These are phyloP conservation scores for Andinoacara biseriatus DNA, from an alignment of 2,113 vertebrate genomes.

Conservation along the genomic window DNA sequence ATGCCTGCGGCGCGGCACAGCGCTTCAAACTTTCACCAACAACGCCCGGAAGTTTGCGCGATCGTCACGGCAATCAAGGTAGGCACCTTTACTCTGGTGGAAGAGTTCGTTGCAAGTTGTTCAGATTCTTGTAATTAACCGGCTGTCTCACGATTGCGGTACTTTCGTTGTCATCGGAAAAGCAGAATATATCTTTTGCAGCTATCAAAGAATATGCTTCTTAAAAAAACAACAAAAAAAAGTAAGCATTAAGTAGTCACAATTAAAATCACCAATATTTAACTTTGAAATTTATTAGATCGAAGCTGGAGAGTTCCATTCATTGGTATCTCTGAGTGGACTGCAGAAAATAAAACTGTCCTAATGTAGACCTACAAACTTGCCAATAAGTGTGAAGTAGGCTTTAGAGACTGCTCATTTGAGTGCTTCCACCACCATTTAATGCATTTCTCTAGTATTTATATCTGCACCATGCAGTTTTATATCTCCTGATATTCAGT, in stretches of 20 bases:
- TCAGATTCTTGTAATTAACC: neutral
- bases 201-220: neutral
- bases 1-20: constrained; percentile 51
- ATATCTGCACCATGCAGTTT: no score
- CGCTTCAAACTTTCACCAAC: constrained; percentile 47
- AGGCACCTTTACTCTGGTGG: neutral
- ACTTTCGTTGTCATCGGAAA: fast-evolving
- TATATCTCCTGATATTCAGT: neutral
- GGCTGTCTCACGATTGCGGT: neutral
- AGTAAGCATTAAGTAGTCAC: neutral
- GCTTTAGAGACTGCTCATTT: neutral
- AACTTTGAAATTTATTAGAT: neutral
- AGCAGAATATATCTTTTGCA: neutral
- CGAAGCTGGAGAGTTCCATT: neutral
- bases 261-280: no score
- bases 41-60: constrained; percentile 25
- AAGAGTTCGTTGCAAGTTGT: neutral
- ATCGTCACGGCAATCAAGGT: constrained; percentile 47
- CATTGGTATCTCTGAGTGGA: neutral
- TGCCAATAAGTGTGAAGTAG: neutral
- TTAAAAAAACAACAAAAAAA: neutral
- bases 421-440: neutral
- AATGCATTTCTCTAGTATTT: neutral
- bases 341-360: no score
- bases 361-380: no score